A percentile compares a stretch with the other conserved stretches of the same genome.
Evolutionary conservation across 30 jellyfish, hydroid and myxozoan species (phyloP).

Genomic region (Aurelia coerulea): DNA sequence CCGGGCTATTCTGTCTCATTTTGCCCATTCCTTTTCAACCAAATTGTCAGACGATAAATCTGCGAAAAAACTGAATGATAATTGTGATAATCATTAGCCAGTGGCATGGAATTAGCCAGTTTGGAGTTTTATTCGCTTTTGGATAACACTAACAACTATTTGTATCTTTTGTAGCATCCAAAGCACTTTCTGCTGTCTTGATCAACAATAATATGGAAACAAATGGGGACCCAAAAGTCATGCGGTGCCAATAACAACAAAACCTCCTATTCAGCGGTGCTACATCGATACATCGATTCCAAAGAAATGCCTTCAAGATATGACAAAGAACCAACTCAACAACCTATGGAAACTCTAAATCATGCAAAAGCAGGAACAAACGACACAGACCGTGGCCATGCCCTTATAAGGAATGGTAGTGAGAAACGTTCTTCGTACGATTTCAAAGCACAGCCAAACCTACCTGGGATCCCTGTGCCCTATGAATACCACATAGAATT

Average conservation of each 20-base stretch:
- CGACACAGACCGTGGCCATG: background rate
- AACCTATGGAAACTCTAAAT: slow-evolving; percentile 11
- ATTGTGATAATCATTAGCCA: no score
- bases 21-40: no score
- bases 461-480: slow-evolving; percentile 57
- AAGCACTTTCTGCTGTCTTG: background rate
- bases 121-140: no score
- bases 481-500: slow-evolving; percentile 21
- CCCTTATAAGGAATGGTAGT: background rate
- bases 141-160: no score
- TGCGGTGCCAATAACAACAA: slow-evolving; percentile 21
- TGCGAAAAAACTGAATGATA: no score
- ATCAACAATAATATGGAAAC: slow-evolving; percentile 11
- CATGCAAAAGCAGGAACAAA: slow-evolving; percentile 7
- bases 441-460: slow-evolving; percentile 30
- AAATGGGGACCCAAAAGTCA: slow-evolving; percentile 46
- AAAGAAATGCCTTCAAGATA: slow-evolving; percentile 59
- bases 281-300: slow-evolving; percentile 34
- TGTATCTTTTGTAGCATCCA: no score
- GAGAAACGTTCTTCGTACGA: background rate
- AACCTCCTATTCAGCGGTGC: slow-evolving; percentile 26
- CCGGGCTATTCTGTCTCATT: no score
- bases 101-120: no score
- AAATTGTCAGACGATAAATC: no score
- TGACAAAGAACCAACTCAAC: slow-evolving; percentile 18